Percentiles rank a stretch among this genome's conserved stretches.
Conservation (phyloP, 2,113 vertebrate species). For the Carollia perspicillata region DNA sequence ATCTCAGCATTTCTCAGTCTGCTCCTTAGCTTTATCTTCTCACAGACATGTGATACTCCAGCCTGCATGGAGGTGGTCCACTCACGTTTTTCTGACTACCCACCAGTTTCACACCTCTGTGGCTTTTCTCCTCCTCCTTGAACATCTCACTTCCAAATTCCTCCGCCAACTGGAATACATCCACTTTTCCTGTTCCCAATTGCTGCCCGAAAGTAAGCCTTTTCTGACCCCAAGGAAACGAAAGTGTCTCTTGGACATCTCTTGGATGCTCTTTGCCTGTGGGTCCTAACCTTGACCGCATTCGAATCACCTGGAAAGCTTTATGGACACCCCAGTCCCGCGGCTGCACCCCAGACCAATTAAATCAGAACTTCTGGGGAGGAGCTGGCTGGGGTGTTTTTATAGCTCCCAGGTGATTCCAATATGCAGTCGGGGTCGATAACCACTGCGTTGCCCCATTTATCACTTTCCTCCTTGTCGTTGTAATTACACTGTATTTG, state of each 20-base stretch:
- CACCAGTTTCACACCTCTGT: background rate
- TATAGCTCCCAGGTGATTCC: slow-evolving; percentile 50
- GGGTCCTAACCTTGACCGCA: background rate
- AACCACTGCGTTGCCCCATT: slow-evolving; percentile 40
- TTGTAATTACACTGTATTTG: slow-evolving; percentile 65
- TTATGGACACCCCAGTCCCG: background rate
- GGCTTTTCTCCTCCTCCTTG: background rate
- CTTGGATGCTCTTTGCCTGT: background rate
- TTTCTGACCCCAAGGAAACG: background rate
- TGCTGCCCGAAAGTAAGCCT: background rate
- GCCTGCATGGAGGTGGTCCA: accelerated
- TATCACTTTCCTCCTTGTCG: slow-evolving; percentile 65
- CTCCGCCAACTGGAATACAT: background rate
- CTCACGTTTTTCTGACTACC: no score
- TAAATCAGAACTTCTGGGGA: slow-evolving; percentile 34
- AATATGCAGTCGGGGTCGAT: slow-evolving; percentile 54
- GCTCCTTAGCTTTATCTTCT: background rate
- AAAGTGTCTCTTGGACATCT: background rate
- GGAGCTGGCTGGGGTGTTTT: background rate
- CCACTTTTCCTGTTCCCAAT: background rate
- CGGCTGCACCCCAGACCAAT: background rate
- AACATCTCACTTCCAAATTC: background rate
- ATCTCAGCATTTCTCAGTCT: background rate
- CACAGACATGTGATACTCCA: accelerated
- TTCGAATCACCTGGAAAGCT: background rate